Evolutionary conservation across 2,797 vertebrate genomes (phyloP), one percentile per base, ranked within the genome.

Genomic region (Crenichthys baileyi): DNA sequence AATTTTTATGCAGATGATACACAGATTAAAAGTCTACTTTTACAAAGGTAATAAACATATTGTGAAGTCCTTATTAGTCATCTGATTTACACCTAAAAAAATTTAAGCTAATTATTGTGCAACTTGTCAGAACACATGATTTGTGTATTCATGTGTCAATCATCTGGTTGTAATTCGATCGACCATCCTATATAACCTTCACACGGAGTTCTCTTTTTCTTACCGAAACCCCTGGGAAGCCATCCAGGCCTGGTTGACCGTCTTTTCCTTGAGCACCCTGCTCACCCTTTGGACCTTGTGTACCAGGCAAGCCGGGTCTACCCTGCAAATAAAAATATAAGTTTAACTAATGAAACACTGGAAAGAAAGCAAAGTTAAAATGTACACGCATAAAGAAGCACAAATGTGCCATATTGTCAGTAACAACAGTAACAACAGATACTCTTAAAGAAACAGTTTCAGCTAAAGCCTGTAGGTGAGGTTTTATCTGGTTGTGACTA

Each of bases 151-250:
- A 31, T 29, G 36, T 39, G 16, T 65, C 16, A 4, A 39, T 22
- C 16, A 22, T 65, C 61, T 55, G 31, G 29, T 61, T 1, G 13
- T 46, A 48, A 48, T 48, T 11, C 3, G 12, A 48, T 61, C 6
- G 3, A 29, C 12, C 56, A 15, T 15, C n/a, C 60, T 61, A 8
- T 41, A 3, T 67, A 61, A 50, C 5, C 13, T 56, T 79, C 60
- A 70, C 22, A 71, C 5, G 1, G 12, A 75, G 7, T n/a, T 22
- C 6, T 29, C 7, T 51, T 55, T 36, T 56, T 51, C 60, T 70
- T 90, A 99, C 98, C 95, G 95, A 95, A 8, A 96, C 95, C 82
- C 98, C 98, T 0, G 95, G 95, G 58, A 96, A 94, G 12, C 98
- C 98, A 2, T 97, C 96, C 89, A 96, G 79, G 12, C 98, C 98